A percentile compares a stretch with the other conserved stretches of the same genome.
phyloP scores from a whole-genome alignment of 1,140 invertebrate species.

The Berghia stephanieae region DNA sequence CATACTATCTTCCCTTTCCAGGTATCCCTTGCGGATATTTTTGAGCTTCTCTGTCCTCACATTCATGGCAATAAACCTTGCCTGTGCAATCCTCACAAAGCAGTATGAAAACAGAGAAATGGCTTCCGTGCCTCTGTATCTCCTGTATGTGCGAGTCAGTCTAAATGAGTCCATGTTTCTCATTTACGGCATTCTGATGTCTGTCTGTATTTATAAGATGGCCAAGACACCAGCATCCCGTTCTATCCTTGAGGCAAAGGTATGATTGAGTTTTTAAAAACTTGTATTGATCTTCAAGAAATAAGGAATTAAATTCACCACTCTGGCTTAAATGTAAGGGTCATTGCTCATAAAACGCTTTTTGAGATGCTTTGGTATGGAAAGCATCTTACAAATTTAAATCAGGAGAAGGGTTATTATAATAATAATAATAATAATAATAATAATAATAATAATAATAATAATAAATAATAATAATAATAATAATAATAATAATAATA shows the following conservation, averaged over 20 bases:
- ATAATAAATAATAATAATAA: too few species aligned
- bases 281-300: too few species aligned
- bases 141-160: slow-evolving; percentile 55
- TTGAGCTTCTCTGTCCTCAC: slow-evolving; percentile 50
- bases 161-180: slow-evolving; percentile 65
- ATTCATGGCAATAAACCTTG: slow-evolving; percentile 61
- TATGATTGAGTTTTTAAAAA: too few species aligned
- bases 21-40: slow-evolving; percentile 46
- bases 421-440: too few species aligned
- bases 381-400: too few species aligned
- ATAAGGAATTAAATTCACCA: too few species aligned
- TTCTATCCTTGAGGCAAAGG: slow-evolving; percentile 64
- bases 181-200: slow-evolving; percentile 56
- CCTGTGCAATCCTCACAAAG: slow-evolving; percentile 52
- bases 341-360: too few species aligned
- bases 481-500: too few species aligned
- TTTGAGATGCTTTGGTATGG: too few species aligned
- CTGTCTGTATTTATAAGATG: slow-evolving; percentile 62
- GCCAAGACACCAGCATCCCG: slow-evolving; percentile 58
- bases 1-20: slow-evolving; percentile 35
- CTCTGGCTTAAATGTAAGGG: too few species aligned
- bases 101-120: slow-evolving; percentile 36
- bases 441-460: too few species aligned
- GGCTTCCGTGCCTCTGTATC: slow-evolving; percentile 40
- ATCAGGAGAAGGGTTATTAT: too few species aligned